Evolutionary conservation across 92 coral and sea anemone genomes (phyloP).

Genomic region (Porites evermanni): DNA sequence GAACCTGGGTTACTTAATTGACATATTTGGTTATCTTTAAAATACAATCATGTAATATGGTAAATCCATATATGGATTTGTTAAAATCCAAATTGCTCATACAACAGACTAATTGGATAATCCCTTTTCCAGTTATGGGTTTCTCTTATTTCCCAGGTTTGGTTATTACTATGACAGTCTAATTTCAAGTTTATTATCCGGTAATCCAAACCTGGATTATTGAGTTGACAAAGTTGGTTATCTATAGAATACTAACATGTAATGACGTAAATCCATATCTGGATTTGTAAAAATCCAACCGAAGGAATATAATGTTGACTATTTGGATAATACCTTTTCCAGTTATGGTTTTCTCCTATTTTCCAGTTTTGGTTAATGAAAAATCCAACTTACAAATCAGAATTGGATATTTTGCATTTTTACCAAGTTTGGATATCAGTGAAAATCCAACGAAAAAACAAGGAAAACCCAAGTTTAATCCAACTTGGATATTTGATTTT

Average conservation of each 20-base stretch:
- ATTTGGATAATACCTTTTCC: conserved; percentile 42
- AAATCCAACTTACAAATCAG: conserved; percentile 37
- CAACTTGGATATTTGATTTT: conserved; percentile 46
- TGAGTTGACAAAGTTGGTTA: conserved; percentile 8
- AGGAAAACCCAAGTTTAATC: conserved; percentile 50
- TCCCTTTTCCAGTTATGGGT: conserved; percentile 31
- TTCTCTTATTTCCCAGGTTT: background rate
- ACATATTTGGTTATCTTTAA: conserved; percentile 31
- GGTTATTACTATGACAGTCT: conserved; percentile 18
- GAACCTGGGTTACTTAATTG: conserved; percentile 38
- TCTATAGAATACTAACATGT: conserved; percentile 27
- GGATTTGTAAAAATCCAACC: conserved; percentile 41
- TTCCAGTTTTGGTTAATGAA: conserved; percentile 47
- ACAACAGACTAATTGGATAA: background rate
- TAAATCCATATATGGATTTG: conserved; percentile 50
- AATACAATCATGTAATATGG: conserved; percentile 25
- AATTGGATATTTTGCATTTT: conserved; percentile 54
- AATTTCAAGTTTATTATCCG: conserved; percentile 40
- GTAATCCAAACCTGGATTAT: conserved; percentile 42
- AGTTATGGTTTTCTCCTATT: conserved; percentile 39
- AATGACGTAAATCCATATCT: conserved; percentile 47
- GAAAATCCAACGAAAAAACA: conserved; percentile 35
- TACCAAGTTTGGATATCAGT: conserved; percentile 37
- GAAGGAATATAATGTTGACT: conserved; percentile 8
- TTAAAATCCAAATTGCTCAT: conserved; percentile 40